phyloP scores from a whole-genome alignment of 53 echinoderm and acorn worm genomes.

The Astropecten irregularis region DNA sequence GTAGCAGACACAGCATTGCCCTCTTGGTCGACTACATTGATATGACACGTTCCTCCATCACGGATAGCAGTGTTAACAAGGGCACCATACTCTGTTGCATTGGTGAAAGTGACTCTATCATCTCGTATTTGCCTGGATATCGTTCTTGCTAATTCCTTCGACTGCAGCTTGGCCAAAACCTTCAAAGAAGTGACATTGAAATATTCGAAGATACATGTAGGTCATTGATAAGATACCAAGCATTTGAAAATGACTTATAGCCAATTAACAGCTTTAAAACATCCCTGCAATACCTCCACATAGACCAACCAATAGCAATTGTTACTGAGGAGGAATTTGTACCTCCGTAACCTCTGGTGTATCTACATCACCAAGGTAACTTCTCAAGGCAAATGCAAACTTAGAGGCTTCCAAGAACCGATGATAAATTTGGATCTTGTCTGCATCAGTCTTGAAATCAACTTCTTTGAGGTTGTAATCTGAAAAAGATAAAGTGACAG shows the following conservation, averaged over 20 bases:
- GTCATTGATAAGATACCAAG: no score
- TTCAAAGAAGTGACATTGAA: no score
- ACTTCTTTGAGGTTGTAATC: conserved; percentile 51
- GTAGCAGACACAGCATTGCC: conserved; percentile 71
- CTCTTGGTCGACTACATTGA: conserved; percentile 61
- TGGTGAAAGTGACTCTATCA: conserved; percentile 46
- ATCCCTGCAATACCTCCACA: no score
- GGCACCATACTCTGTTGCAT: conserved; percentile 38
- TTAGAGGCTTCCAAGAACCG: conserved; percentile 71
- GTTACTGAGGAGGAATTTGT: no score
- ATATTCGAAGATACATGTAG: no score
- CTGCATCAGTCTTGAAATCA: conserved; percentile 35
- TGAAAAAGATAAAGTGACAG: no score
- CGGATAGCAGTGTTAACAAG: background rate
- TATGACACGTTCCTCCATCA: conserved; percentile 66
- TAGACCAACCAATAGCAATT: no score
- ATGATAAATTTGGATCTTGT: conserved; percentile 48
- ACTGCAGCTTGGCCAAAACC: conserved; percentile 35
- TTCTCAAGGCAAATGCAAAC: conserved; percentile 67
- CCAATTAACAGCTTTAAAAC: no score
- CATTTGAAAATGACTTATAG: no score
- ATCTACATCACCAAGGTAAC: conserved; percentile 63
- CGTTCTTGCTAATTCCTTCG: conserved; percentile 48
- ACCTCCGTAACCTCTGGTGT: conserved; percentile 51
- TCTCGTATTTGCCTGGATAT: conserved; percentile 41